These are phyloP conservation scores for Galeopterus variegatus DNA, from an alignment of 2,113 vertebrate species.

Conservation along the genomic window DNA sequence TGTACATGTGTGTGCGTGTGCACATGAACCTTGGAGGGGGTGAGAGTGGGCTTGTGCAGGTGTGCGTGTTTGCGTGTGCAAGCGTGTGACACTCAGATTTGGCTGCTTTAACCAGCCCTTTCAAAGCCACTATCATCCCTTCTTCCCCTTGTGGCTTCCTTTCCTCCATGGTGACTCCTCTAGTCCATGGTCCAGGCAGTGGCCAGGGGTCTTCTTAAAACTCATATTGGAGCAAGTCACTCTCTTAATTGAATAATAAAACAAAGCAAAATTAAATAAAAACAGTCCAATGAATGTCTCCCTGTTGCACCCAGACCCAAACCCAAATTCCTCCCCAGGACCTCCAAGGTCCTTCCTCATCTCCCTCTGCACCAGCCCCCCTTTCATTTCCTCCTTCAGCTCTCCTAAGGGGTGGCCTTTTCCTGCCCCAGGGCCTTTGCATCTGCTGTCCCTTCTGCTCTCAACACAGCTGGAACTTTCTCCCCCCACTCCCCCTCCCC, in stretches of 20 bases:
- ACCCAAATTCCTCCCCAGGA: not conserved
- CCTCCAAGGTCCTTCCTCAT: not conserved
- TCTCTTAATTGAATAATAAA: not conserved
- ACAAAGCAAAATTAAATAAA: not conserved
- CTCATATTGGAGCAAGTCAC: not conserved
- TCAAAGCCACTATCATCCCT: not conserved
- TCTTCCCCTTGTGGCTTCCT: fast-evolving
- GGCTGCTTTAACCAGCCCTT: not conserved
- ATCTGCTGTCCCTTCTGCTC: not conserved
- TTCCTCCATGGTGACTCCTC: not conserved
- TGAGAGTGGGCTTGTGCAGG: not conserved
- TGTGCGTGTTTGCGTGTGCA: not conserved
- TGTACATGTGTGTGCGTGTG: not conserved
- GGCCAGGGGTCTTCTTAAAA: not conserved
- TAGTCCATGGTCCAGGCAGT: too few relatives aligned
- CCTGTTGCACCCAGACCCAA: fast-evolving
- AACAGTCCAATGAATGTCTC: not conserved
- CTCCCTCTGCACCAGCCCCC: not conserved
- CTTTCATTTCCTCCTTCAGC: fast-evolving
- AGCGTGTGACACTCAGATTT: fast-evolving
- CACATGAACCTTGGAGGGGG: fast-evolving
- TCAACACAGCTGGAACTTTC: not conserved
- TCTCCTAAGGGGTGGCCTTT: not conserved
- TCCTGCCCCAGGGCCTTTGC: constrained; percentile 4
- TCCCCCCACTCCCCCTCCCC: fast-evolving